Conservation (phyloP, 2,888 invertebrate species). For the Smittia sp. region DNA sequence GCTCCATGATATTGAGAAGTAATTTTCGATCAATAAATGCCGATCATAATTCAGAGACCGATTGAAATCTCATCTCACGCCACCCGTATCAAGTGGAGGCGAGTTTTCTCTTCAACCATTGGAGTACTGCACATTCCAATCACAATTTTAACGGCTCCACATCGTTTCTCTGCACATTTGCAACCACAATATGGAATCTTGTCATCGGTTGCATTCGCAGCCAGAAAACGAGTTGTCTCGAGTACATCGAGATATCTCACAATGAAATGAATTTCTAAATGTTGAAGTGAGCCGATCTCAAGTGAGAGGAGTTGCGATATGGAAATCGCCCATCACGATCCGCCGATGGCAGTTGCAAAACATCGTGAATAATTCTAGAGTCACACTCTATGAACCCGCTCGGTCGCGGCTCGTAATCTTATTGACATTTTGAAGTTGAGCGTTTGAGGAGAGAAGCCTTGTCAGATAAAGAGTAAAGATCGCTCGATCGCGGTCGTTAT, state of each 20-base stretch:
- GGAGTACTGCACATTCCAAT: not conserved
- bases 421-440: not conserved
- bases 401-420: not conserved
- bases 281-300: not conserved
- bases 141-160: constrained; percentile 27
- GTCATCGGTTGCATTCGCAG: not conserved
- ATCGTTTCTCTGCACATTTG: constrained; percentile 7
- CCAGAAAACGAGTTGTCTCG: not conserved
- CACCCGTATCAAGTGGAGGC: constrained; percentile 34
- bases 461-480: not conserved
- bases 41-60: constrained; percentile 31
- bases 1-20: constrained; percentile 13
- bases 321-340: not conserved
- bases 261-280: constrained; percentile 1
- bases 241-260: not conserved
- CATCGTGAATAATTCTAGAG: not conserved
- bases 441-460: not conserved
- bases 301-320: not conserved
- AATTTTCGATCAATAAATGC: constrained; percentile 20
- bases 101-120: constrained; percentile 24
- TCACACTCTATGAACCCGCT: not conserved
- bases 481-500: not conserved
- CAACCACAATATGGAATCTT: constrained; percentile 23
- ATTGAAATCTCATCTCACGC: constrained; percentile 36
- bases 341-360: not conserved